Base-by-base conservation (phyloP, 1,140 invertebrate genomes). In the Drosophila pseudoananassae region DNA sequence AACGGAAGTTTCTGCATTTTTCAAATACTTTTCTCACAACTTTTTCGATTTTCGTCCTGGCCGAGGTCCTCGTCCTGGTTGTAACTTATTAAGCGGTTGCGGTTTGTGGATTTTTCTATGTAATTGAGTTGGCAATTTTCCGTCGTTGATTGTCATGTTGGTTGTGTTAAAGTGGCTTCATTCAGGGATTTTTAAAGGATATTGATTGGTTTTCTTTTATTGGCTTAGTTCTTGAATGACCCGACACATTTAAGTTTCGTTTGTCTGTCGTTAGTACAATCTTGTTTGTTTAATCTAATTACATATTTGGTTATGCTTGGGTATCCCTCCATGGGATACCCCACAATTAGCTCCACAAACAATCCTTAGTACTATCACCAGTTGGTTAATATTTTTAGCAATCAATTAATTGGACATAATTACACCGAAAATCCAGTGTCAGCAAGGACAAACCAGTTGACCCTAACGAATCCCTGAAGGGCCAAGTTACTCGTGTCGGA, bases 61-160 rank as follows among this genome's bases (percentile, higher is more conserved):
- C 12, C 49, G 36, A 20, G 20, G 20, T 3, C 20, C 20, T 20
- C 20, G 20, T 20, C 20, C 2, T 20, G 20, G 20, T 12, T 55
- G 65, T 17, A 31, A 46, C 38, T 55, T 55, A 69, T 69, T 47
- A 55, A 55, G 50, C 63, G 63, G 63, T 68, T 68, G 65, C 20
- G 64, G 49, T 55, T 15, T 68, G n/a, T 47, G 17, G n/a, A 38
- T 47, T 69, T 69, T 33, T 45, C 27, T 12, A 15, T 36, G 20
- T 38, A 55, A 69, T 69, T 69, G 50, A 69, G 29, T 29, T 69
- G 65, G 15, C 38, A 69, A 47, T 69, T 69, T 68, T 38, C 15
- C 23, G 23, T 36, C 29, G 15, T 29, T 68, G 33, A 66, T 66
- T 65, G 47, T 53, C 47, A 12, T 38, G 66, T 66, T 68, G 47